A percentile compares a stretch with the other conserved stretches of the same genome.
phyloP scores from a whole-genome alignment of 2,888 invertebrate genomes.

The Leptinotarsa haldemani region DNA sequence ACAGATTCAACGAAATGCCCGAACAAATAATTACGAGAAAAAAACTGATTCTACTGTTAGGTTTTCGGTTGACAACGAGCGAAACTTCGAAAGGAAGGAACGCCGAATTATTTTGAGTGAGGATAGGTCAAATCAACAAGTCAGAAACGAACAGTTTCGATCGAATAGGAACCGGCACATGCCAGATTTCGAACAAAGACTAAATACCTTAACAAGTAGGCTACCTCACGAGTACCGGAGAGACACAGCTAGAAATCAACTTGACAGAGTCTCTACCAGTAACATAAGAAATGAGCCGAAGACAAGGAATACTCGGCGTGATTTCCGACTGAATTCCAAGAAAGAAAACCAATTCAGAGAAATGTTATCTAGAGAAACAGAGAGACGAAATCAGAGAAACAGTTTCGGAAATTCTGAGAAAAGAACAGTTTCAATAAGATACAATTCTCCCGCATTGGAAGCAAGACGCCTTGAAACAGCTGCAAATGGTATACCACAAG shows the following conservation, averaged over 20 bases:
- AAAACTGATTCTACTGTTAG: neutral
- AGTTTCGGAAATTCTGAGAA: neutral
- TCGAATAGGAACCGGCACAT: neutral
- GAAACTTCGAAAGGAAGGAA: neutral
- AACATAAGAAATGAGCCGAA: slow-evolving; percentile 4
- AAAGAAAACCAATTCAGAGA: neutral
- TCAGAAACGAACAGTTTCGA: neutral
- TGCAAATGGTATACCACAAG: neutral
- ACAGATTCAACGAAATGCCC: slow-evolving; percentile 28
- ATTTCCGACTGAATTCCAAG: neutral
- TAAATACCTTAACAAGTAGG: neutral
- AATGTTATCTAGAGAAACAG: neutral
- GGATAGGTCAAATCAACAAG: neutral
- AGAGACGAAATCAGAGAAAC: neutral
- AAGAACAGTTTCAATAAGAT: neutral
- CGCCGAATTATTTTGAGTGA: neutral
- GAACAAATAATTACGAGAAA: slow-evolving; percentile 20
- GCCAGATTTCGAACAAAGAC: neutral
- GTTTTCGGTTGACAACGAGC: neutral
- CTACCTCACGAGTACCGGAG: neutral
- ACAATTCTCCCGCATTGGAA: neutral
- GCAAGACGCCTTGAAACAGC: neutral
- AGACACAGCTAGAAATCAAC: neutral
- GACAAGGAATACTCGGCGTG: neutral
- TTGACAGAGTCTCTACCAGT: neutral